Base-by-base conservation (phyloP, 2,797 vertebrate species). In the Chaetophractus vellerosus region DNA sequence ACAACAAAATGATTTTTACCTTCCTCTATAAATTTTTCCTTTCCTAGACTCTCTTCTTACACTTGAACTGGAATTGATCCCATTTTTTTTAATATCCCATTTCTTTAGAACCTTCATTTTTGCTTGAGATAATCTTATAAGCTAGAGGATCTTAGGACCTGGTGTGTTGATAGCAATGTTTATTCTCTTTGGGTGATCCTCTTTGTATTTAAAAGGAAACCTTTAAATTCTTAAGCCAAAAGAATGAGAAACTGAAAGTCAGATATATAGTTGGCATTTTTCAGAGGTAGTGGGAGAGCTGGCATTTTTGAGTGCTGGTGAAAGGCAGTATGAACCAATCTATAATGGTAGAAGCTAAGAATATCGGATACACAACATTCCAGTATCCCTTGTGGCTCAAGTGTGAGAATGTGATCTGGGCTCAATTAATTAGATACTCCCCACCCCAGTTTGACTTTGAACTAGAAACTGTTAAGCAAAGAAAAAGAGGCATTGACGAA, bases 41-140 rank as follows among this genome's bases (percentile, higher is more conserved):
- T 48, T 57, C 11, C 28, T 76, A 0, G 31, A 36, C 11, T 76
- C 6, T 52, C 48, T 68, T 57, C 52, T 64, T 93, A 79, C 24
- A 19, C 45, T 82, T 82, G 9, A 87, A 78, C 33, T 4, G 61
- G 36, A 84, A 36, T 45, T 26, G 61, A 72, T 0, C 2, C 76
- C 31, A 4, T 33, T 41, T 66, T 52, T 38, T 63, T 75, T 78
- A 11, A 11, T n/a, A 90, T 24, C 9, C 5, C 38, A 26, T 83
- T 24, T 81, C 31, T 66, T 96, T 33, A 88, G 82, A 90, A 82
- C 15, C 84, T 85, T 57, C 2, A 88, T 84, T 64, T 95, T 86
- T 74, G 52, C 4, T 83, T 91, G 45, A 72, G 12, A 63, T 91
- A 72, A 41, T 89, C n/a, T 36, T 38, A 38, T 38, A 71, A 87